Evolutionary conservation across 92 coral and sea anemone species (phyloP).

Genomic region (Zoanthus solanderi): DNA sequence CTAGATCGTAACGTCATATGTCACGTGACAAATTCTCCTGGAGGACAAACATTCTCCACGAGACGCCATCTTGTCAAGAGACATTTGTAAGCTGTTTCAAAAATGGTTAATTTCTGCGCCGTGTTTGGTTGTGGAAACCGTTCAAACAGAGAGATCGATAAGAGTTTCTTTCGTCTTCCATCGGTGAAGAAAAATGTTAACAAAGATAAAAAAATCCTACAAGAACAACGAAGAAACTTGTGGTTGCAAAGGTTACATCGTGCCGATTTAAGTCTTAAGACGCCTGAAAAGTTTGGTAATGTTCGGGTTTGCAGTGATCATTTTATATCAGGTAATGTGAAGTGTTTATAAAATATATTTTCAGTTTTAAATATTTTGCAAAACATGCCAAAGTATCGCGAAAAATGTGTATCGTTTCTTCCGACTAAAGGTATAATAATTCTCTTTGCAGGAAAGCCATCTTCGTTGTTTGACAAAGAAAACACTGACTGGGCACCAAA

Average conservation of each 20-base stretch:
- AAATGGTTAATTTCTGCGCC: conserved; percentile 34
- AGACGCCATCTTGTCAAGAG: conserved; percentile 26
- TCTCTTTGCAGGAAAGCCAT: conserved; percentile 51
- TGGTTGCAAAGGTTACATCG: conserved; percentile 63
- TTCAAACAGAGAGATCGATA: conserved; percentile 32
- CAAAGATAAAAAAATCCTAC: conserved; percentile 48
- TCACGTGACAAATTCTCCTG: conserved; percentile 31
- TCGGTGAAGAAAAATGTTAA: conserved; percentile 37
- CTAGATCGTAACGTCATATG: neutral
- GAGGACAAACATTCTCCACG: conserved; percentile 21
- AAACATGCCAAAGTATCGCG: conserved; percentile 12
- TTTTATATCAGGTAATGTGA: conserved; percentile 55
- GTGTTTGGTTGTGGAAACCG: conserved; percentile 25
- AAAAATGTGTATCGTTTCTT: conserved; percentile 10
- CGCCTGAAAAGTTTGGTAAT: conserved; percentile 53
- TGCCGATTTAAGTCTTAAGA: conserved; percentile 47
- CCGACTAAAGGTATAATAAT: conserved; percentile 12
- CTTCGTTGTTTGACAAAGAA: conserved; percentile 38
- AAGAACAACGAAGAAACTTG: conserved; percentile 53
- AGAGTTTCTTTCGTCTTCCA: conserved; percentile 50
- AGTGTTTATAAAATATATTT: conserved; percentile 14
- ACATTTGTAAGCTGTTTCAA: conserved; percentile 12
- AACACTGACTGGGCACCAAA: conserved; percentile 57
- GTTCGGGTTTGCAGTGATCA: conserved; percentile 67
- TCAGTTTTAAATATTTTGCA: conserved; percentile 1